phyloP scores from a whole-genome alignment of 2,797 vertebrate species.

The Manis pentadactyla region DNA sequence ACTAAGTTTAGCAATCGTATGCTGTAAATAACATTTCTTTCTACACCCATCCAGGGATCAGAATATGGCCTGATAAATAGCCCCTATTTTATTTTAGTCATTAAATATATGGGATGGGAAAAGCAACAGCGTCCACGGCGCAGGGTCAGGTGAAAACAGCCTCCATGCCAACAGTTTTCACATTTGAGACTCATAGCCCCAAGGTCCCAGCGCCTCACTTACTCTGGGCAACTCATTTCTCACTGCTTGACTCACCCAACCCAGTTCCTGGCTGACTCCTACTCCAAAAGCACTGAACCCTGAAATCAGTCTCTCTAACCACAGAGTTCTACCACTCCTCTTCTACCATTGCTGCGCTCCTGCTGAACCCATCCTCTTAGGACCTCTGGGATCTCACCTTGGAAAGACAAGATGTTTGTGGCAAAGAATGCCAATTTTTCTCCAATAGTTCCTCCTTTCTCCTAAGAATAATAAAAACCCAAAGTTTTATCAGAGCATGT shows the following conservation, averaged over 20 bases:
- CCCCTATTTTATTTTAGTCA: background rate
- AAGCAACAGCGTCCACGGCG: background rate
- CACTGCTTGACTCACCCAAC: background rate
- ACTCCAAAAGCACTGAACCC: background rate
- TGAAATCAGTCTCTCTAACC: background rate
- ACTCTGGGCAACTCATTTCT: background rate
- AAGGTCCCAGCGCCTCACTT: background rate
- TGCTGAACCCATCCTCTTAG: background rate
- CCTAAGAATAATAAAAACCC: background rate
- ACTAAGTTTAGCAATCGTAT: background rate
- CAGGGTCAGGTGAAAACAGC: background rate
- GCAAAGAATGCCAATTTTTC: background rate
- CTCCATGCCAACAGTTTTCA: background rate
- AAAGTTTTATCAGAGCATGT: background rate
- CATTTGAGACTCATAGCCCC: background rate
- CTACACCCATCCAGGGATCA: background rate
- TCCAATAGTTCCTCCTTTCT: background rate
- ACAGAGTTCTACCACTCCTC: background rate
- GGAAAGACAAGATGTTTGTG: background rate
- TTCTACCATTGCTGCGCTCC: background rate
- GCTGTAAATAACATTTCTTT: conserved; percentile 44
- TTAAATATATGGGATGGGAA: background rate
- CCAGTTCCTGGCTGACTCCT: background rate
- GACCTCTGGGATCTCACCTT: background rate
- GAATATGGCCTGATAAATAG: background rate